A percentile compares a stretch with the other conserved stretches of the same genome.
Conservation (phyloP, 2,888 invertebrate species). For the Abrostola triplasia region DNA sequence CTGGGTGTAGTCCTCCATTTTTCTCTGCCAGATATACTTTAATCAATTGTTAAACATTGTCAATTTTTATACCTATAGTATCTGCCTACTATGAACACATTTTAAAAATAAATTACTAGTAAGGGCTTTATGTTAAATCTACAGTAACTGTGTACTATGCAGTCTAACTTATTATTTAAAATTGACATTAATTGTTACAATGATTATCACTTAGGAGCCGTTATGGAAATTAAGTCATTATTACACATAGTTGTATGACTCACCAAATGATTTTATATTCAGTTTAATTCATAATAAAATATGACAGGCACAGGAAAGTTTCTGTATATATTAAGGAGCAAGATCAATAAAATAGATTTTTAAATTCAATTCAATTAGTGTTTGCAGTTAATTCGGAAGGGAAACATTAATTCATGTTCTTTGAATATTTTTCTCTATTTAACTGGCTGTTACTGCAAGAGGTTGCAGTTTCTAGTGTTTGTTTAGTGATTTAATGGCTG, state of each 20-base stretch:
- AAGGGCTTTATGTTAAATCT: too few relatives aligned
- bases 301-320: neutral
- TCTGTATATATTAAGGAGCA: neutral
- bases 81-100: too few relatives aligned
- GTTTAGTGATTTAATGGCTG: constrained; percentile 38
- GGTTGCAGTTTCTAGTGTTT: constrained; percentile 26
- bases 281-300: neutral
- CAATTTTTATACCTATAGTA: too few relatives aligned
- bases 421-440: constrained; percentile 20
- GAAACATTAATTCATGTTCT: neutral
- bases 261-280: neutral
- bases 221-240: neutral
- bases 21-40: too few relatives aligned
- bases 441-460: constrained; percentile 9
- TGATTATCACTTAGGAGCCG: neutral
- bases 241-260: neutral
- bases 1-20: too few relatives aligned
- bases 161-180: neutral
- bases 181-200: neutral
- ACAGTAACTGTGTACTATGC: too few relatives aligned
- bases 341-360: neutral
- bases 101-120: too few relatives aligned
- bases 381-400: neutral
- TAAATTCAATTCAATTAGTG: neutral
- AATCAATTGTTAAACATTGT: too few relatives aligned